These are phyloP conservation scores for Lagopus muta DNA, from an alignment of 2,113 vertebrate species.

Conservation along the genomic window DNA sequence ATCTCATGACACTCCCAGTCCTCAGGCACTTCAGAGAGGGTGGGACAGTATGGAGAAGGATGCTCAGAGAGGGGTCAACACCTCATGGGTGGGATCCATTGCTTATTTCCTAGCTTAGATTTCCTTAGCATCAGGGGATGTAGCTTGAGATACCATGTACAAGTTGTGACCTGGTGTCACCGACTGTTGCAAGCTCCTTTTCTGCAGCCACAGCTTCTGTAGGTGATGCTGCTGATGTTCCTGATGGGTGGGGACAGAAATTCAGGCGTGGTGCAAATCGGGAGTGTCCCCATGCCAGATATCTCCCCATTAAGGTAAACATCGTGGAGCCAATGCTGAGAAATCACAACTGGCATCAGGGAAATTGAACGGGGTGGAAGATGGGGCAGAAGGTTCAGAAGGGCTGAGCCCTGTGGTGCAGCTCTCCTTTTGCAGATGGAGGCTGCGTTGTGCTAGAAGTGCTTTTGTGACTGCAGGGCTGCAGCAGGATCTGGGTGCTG, in stretches of 20 bases:
- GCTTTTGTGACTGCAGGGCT: neutral
- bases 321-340: rapidly evolving
- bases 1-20: neutral
- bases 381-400: neutral
- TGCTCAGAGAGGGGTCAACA: neutral
- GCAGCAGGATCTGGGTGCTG: neutral
- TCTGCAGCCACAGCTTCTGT: neutral
- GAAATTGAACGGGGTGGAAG: neutral
- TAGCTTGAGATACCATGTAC: neutral
- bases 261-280: neutral
- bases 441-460: neutral
- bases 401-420: neutral
- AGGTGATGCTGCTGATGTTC: neutral
- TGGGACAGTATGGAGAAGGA: rapidly evolving
- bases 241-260: neutral
- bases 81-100: neutral
- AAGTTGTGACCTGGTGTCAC: neutral
- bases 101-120: neutral
- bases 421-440: neutral
- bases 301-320: neutral
- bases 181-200: neutral
- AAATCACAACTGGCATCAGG: neutral
- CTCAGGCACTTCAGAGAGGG: neutral
- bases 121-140: neutral
- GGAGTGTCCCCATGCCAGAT: neutral